Percentiles rank a stretch among this genome's conserved stretches.
These are phyloP conservation scores for Drosophila heteroneura DNA, from an alignment of 2,888 invertebrate species.

Conservation along the genomic window DNA sequence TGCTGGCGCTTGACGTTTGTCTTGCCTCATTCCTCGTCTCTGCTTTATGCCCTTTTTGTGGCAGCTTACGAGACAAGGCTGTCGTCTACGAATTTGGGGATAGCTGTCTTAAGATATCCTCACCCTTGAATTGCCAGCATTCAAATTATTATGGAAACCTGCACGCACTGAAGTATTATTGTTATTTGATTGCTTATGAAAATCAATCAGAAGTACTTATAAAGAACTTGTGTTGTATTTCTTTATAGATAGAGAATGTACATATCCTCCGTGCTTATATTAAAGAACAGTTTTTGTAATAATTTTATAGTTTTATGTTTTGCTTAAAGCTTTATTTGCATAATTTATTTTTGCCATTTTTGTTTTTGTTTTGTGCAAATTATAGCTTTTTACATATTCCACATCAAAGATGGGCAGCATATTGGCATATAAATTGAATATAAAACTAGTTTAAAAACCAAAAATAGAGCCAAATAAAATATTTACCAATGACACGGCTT, in stretches of 20 bases:
- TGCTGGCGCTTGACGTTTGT: conserved; percentile 13
- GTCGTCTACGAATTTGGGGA: conserved; percentile 21
- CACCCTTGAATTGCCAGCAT: conserved; percentile 5
- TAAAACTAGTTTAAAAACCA: not conserved
- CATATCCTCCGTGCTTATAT: not conserved
- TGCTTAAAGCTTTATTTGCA: not conserved
- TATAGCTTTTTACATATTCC: conserved; percentile 2
- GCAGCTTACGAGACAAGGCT: conserved; percentile 21
- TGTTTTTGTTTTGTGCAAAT: conserved; percentile 3
- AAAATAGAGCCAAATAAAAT: not conserved
- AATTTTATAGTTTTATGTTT: not conserved
- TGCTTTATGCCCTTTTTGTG: conserved; percentile 28
- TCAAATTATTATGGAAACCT: conserved; percentile 4
- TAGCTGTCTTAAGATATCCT: conserved; percentile 44
- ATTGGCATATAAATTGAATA: conserved; percentile 2
- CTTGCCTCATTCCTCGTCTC: conserved; percentile 39
- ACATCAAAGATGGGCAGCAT: conserved; percentile 8
- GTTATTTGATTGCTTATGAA: not conserved
- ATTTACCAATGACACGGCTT: not conserved
- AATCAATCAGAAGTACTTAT: not conserved
- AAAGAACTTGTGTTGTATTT: not conserved
- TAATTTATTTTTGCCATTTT: conserved; percentile 1
- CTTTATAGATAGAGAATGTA: not conserved
- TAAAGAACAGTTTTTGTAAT: not conserved
- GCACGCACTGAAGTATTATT: not conserved